These are phyloP conservation scores for Falcunculus frontatus DNA, from an alignment of 2,113 vertebrate genomes.

Conservation along the genomic window DNA sequence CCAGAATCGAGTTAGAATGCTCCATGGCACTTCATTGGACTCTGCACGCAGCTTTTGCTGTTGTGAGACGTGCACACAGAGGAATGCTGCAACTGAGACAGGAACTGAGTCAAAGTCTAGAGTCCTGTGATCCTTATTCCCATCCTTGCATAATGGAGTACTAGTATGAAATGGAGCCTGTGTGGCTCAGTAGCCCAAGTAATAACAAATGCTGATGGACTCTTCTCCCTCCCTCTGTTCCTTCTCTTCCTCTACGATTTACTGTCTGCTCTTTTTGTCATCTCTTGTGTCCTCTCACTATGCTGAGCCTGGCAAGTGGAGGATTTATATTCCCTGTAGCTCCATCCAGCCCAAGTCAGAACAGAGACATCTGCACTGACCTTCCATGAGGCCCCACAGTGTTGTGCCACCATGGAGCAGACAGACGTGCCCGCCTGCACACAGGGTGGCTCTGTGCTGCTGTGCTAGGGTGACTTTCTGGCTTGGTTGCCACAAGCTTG, in stretches of 20 bases:
- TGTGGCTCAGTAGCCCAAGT: not conserved
- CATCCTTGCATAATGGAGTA: not conserved
- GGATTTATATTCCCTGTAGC: not conserved
- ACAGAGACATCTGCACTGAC: not conserved
- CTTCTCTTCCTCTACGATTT: not conserved
- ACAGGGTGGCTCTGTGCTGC: not conserved
- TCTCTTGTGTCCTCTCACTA: not conserved
- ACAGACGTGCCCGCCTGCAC: not conserved
- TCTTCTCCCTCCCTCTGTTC: not conserved
- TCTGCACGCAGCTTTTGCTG: not conserved
- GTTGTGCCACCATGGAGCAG: not conserved
- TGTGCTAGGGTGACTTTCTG: not conserved
- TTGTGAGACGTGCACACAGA: not conserved
- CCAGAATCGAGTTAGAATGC: not conserved
- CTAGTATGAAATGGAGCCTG: not conserved
- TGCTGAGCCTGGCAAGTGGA: not conserved
- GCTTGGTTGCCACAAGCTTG: not conserved
- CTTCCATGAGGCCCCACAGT: not conserved
- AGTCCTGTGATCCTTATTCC: not conserved
- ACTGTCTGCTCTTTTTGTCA: not conserved
- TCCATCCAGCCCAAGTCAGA: not conserved
- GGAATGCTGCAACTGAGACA: not conserved
- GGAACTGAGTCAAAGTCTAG: not conserved
- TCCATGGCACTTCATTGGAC: rapidly evolving
- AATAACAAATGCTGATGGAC: not conserved